These are phyloP conservation scores for Nanorana parkeri DNA, from an alignment of 2,113 vertebrate species.

Conservation along the genomic window DNA sequence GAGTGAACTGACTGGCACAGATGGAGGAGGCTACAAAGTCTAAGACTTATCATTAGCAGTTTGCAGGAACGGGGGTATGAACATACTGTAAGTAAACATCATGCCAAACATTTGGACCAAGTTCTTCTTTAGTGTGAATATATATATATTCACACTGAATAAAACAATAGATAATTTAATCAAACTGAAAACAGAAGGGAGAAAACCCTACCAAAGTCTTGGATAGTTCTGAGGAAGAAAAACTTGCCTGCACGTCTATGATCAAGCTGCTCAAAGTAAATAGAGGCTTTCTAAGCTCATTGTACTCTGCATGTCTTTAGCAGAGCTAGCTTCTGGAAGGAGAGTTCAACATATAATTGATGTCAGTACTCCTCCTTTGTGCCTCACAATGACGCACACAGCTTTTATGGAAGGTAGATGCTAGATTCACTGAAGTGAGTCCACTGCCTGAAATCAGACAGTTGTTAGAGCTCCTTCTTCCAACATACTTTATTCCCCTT, in stretches of 20 bases:
- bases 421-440: slow-evolving; percentile 8
- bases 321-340: neutral
- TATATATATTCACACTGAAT: too few species aligned
- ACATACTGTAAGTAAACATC: too few species aligned
- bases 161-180: too few species aligned
- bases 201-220: neutral
- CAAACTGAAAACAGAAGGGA: too few species aligned
- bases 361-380: slow-evolving; percentile 27
- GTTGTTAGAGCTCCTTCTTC: neutral
- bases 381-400: slow-evolving; percentile 40
- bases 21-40: too few species aligned
- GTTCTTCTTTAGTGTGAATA: too few species aligned
- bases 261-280: neutral
- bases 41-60: too few species aligned
- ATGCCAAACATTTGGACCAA: too few species aligned
- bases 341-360: slow-evolving; percentile 25
- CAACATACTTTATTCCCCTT: slow-evolving; percentile 1
- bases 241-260: neutral
- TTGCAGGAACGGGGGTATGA: too few species aligned
- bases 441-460: neutral
- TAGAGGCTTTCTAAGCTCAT: neutral
- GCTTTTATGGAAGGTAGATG: slow-evolving; percentile 12
- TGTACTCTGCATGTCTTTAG: neutral
- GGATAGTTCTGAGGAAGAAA: neutral
- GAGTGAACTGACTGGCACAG: too few species aligned